A percentile compares a stretch with the other conserved stretches of the same genome.
phyloP scores from a whole-genome alignment of 2,888 invertebrate species.

The Silvanus unidentatus region DNA sequence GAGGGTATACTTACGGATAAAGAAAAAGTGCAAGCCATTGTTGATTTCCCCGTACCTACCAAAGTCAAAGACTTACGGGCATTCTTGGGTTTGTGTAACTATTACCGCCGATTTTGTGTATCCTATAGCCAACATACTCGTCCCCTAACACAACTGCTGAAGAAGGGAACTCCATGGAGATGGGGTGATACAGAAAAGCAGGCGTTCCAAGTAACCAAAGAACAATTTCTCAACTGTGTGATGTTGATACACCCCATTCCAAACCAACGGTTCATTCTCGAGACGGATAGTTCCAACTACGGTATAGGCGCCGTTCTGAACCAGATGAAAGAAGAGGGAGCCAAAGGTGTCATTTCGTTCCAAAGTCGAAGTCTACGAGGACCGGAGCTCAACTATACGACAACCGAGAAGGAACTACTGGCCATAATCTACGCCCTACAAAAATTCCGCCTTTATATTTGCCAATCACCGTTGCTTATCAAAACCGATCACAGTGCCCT shows the following conservation, averaged over 20 bases:
- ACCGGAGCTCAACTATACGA: constrained; percentile 6
- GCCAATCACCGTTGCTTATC: neutral
- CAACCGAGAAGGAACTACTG: constrained; percentile 3
- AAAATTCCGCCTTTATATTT: neutral
- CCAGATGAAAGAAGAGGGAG: neutral
- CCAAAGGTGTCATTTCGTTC: constrained; percentile 1
- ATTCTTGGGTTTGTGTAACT: constrained; percentile 13
- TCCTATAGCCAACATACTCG: constrained; percentile 1
- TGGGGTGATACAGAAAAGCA: constrained; percentile 2
- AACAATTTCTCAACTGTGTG: neutral
- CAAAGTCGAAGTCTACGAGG: constrained; percentile 7
- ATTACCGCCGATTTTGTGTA: constrained; percentile 9
- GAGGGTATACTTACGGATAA: constrained; percentile 18
- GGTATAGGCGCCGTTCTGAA: neutral
- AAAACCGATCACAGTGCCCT: constrained; percentile 1
- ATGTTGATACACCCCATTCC: constrained; percentile 5
- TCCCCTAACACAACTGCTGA: neutral
- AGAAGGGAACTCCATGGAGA: neutral
- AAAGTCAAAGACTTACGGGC: constrained; percentile 8
- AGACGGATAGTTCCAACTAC: constrained; percentile 1
- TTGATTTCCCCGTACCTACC: constrained; percentile 10
- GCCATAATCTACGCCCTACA: constrained; percentile 6
- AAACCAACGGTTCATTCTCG: neutral
- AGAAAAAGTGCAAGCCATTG: constrained; percentile 10
- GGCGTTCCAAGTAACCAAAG: neutral